These are phyloP conservation scores for Anarhynchus alexandrinus DNA, from an alignment of 2,113 vertebrate genomes.

Conservation along the genomic window DNA sequence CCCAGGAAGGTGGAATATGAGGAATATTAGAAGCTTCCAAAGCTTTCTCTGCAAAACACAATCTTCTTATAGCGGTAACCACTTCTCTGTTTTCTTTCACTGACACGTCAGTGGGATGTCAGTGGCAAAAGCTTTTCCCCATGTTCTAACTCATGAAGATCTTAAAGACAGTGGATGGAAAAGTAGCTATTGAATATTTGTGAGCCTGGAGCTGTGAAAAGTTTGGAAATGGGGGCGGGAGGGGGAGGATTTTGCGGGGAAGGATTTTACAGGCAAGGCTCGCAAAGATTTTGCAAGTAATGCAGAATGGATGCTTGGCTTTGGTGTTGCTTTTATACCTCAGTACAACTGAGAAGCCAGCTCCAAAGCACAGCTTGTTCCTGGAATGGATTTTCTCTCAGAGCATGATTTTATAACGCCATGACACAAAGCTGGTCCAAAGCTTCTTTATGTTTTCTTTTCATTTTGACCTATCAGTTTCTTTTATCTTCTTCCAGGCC, in stretches of 20 bases:
- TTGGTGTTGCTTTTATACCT: not conserved
- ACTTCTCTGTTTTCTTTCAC: not conserved
- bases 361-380: not conserved
- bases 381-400: not conserved
- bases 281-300: not conserved
- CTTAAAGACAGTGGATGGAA: not conserved
- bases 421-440: not conserved
- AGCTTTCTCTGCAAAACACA: not conserved
- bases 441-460: not conserved
- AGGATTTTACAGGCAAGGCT: not conserved
- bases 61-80: rapidly evolving
- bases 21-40: not conserved
- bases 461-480: not conserved
- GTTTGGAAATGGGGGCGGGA: not conserved
- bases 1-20: not conserved
- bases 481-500: conserved; percentile 75
- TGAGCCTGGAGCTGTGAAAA: not conserved
- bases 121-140: not conserved
- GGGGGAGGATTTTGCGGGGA: not conserved
- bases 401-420: not conserved
- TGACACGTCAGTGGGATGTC: not conserved
- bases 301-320: not conserved
- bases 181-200: not conserved
- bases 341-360: not conserved
- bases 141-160: not conserved